Conservation (phyloP, 1,140 invertebrate genomes). For the Druon quercuslanigerum region DNA sequence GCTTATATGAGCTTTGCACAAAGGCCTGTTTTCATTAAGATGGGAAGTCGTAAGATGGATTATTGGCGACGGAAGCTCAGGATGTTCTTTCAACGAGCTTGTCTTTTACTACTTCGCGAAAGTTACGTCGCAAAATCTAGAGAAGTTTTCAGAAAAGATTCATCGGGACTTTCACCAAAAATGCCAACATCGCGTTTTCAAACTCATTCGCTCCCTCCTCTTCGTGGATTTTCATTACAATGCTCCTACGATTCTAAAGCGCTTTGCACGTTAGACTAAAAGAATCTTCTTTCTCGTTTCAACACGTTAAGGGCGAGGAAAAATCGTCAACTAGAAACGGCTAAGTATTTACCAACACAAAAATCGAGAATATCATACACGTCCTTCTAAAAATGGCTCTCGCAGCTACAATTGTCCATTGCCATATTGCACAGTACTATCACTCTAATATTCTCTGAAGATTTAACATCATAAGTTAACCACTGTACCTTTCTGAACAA, state of each 20-base stretch:
- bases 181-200: conserved; percentile 25
- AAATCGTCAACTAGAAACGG: neutral
- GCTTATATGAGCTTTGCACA: conserved; percentile 33
- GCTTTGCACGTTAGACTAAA: conserved; percentile 2
- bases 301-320: neutral
- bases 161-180: conserved; percentile 12
- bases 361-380: neutral
- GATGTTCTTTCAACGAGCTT: conserved; percentile 12
- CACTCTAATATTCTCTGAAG: no score
- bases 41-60: conserved; percentile 43
- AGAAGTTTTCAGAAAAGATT: neutral
- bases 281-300: neutral
- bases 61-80: conserved; percentile 35
- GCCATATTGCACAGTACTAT: no score
- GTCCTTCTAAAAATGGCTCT: neutral
- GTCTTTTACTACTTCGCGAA: conserved; percentile 23
- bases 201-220: conserved; percentile 11
- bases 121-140: conserved; percentile 22
- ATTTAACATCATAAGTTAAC: neutral
- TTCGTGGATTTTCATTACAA: neutral
- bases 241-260: conserved; percentile 18
- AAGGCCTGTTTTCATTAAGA: conserved; percentile 45
- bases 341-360: neutral
- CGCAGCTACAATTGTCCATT: neutral
- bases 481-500: neutral